A percentile compares a stretch with the other conserved stretches of the same genome.
These are phyloP conservation scores for Labeo catla DNA, from an alignment of 2,113 vertebrate genomes.

Conservation along the genomic window DNA sequence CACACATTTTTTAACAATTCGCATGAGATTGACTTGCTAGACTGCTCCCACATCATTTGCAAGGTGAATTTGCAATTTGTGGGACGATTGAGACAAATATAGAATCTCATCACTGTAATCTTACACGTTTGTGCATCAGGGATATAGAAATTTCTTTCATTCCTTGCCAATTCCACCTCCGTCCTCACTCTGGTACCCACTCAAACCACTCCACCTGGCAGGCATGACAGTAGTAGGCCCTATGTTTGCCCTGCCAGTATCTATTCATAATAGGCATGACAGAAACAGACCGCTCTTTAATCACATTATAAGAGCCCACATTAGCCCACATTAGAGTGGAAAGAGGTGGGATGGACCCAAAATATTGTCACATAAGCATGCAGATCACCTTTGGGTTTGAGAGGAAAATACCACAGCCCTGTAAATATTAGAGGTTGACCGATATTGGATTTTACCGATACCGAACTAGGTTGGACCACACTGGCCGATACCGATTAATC, in stretches of 20 bases:
- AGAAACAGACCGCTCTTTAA: slow-evolving; percentile 41
- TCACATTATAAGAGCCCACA: slow-evolving; percentile 47
- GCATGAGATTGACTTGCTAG: background rate
- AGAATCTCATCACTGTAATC: background rate
- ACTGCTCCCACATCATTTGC: background rate
- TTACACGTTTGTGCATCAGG: slow-evolving; percentile 24
- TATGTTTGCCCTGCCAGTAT: slow-evolving; percentile 35
- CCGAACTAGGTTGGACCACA: no score
- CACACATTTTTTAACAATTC: background rate
- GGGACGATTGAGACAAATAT: slow-evolving; percentile 3
- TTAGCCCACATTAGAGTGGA: slow-evolving; percentile 17
- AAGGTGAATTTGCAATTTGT: background rate
- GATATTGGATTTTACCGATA: no score
- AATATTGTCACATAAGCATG: slow-evolving; percentile 11
- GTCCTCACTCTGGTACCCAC: slow-evolving; percentile 10
- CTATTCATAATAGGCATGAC: slow-evolving; percentile 42
- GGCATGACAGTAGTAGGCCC: background rate
- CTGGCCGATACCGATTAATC: no score
- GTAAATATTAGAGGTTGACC: background rate
- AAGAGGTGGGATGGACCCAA: background rate
- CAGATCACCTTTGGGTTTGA: slow-evolving; percentile 14
- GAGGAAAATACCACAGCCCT: background rate
- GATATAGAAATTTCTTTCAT: slow-evolving; percentile 54
- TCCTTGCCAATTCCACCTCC: slow-evolving; percentile 52
- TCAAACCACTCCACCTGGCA: slow-evolving; percentile 33